Percentiles rank a stretch among this genome's conserved stretches.
Conservation (phyloP, 2,797 vertebrate species). For the Thunnus albacares region DNA sequence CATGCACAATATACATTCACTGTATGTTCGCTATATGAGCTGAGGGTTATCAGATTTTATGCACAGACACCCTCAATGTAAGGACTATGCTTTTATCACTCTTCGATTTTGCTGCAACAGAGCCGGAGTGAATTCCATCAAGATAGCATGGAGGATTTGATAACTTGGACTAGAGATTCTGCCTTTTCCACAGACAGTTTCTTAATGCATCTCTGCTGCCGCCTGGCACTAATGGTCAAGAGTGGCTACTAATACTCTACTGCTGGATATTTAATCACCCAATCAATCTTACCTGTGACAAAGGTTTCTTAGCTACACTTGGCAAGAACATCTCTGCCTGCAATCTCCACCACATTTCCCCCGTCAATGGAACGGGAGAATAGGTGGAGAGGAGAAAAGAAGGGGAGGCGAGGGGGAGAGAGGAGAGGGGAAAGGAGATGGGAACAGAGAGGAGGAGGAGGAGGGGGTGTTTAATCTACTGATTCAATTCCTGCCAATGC, state of each 20-base stretch:
- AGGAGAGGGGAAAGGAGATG: conserved; percentile 34
- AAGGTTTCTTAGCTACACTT: conserved; percentile 81
- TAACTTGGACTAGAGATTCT: conserved; percentile 52
- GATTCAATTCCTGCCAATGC: conserved; percentile 88
- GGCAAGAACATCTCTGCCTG: conserved; percentile 84
- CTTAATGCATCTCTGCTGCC: conserved; percentile 63
- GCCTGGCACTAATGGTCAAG: conserved; percentile 82
- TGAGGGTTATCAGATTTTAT: conserved; percentile 18
- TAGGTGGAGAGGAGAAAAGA: conserved; percentile 54
- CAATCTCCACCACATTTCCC: conserved; percentile 83
- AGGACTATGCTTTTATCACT: conserved; percentile 55
- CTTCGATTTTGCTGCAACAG: conserved; percentile 38
- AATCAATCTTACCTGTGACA: conserved; percentile 89
- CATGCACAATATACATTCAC: no score
- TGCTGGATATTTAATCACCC: conserved; percentile 88
- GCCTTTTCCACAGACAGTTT: conserved; percentile 63
- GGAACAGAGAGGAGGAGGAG: conserved; percentile 54
- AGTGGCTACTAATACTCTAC: conserved; percentile 83
- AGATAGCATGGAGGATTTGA: conserved; percentile 46
- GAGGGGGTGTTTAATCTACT: conserved; percentile 88
- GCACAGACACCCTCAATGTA: conserved; percentile 15
- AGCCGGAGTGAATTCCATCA: conserved; percentile 46
- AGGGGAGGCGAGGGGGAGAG: conserved; percentile 23
- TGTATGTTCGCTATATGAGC: background rate
- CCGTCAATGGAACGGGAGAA: conserved; percentile 73